Conservation (phyloP, 2,113 vertebrate species). For the Pluvialis apricaria region DNA sequence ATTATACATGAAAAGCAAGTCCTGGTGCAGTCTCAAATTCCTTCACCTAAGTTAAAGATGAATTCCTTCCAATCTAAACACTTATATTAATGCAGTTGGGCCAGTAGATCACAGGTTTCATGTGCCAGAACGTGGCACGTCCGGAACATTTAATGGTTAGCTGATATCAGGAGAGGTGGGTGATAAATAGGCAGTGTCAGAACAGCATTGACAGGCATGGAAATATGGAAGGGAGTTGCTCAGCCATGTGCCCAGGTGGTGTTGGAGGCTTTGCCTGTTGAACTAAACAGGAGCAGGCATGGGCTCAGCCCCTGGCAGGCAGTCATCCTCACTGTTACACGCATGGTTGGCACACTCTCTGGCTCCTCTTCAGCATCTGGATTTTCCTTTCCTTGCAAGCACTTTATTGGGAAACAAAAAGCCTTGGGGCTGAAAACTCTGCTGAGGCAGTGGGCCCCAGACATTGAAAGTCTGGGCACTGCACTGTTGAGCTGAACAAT, state of each 20-base stretch:
- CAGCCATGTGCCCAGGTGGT: background rate
- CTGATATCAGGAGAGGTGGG: background rate
- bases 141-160: background rate
- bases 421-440: background rate
- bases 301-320: background rate
- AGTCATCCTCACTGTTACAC: background rate
- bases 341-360: fast-evolving
- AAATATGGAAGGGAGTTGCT: background rate
- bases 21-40: background rate
- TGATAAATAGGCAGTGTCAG: background rate
- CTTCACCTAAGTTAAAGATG: background rate
- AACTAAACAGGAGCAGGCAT: background rate
- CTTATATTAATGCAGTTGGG: background rate
- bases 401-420: background rate
- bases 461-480: background rate
- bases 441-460: background rate
- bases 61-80: background rate
- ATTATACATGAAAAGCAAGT: background rate
- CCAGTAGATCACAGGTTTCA: background rate
- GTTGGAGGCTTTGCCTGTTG: background rate
- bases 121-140: fast-evolving
- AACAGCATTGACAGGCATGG: background rate
- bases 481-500: background rate
- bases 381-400: background rate
- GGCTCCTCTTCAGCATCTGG: background rate